phyloP scores from a whole-genome alignment of 2,797 vertebrate genomes.

The Hirundo rustica region DNA sequence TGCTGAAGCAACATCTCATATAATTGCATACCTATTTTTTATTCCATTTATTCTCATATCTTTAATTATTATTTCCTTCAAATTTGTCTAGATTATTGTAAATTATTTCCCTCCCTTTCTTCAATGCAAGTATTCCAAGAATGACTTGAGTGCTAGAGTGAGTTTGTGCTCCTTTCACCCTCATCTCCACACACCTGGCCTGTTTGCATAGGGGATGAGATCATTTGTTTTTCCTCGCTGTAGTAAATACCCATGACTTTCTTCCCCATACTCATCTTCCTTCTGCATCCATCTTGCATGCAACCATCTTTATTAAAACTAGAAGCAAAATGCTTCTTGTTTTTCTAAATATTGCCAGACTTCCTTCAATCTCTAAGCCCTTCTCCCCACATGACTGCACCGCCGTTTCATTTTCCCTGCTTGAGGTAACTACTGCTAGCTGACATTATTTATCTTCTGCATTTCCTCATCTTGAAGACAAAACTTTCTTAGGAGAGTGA shows the following conservation, averaged over 20 bases:
- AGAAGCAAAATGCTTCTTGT: not conserved
- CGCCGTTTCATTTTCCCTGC: not conserved
- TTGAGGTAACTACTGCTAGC: not conserved
- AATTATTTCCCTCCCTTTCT: not conserved
- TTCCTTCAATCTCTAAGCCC: not conserved
- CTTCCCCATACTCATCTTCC: not conserved
- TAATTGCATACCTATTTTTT: not conserved
- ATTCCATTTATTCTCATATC: not conserved
- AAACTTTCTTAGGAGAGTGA: not conserved
- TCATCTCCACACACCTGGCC: not conserved
- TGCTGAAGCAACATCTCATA: not conserved
- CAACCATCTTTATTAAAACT: not conserved
- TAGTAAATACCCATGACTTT: not conserved
- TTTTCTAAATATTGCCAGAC: not conserved
- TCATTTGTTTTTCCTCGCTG: not conserved
- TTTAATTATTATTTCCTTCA: not conserved
- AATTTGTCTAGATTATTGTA: not conserved
- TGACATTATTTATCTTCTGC: not conserved
- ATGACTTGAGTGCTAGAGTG: not conserved
- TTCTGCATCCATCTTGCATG: not conserved
- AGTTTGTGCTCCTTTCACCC: not conserved
- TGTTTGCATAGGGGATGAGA: not conserved
- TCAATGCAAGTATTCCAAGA: not conserved
- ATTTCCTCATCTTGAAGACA: not conserved
- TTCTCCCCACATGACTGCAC: not conserved